These are phyloP conservation scores for Phalanger gymnotis DNA, from an alignment of 2,797 vertebrate species.

Conservation along the genomic window DNA sequence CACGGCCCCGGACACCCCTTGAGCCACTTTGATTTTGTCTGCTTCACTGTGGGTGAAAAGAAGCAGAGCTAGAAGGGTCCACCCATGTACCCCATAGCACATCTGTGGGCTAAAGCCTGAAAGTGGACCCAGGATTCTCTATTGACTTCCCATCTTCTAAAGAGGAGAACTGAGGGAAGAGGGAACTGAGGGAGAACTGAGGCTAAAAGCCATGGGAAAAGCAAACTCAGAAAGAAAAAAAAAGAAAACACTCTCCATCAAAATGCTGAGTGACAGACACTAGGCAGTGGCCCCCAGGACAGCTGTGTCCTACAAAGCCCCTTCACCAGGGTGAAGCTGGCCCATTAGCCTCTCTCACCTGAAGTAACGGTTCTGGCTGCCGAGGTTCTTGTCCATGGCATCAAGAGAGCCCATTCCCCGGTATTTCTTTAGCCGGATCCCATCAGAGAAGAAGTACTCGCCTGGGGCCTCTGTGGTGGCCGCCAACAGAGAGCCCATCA, in stretches of 20 bases:
- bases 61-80: conserved; percentile 1
- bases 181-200: too few species aligned
- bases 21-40: conserved; percentile 98
- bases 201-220: neutral
- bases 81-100: neutral
- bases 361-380: conserved; percentile 98
- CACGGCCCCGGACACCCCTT: conserved; percentile 97
- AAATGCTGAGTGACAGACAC: neutral
- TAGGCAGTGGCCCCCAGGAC: neutral
- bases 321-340: neutral
- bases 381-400: conserved; percentile 98
- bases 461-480: conserved; percentile 97
- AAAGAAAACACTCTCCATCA: neutral
- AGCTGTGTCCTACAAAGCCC: neutral
- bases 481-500: conserved; percentile 99
- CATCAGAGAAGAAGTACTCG: conserved; percentile 98
- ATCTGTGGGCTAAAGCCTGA: neutral
- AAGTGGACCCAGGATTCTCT: neutral
- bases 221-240: neutral
- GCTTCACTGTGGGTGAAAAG: conserved; percentile 88
- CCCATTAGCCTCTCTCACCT: conserved; percentile 86
- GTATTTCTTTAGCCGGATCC: conserved; percentile 98
- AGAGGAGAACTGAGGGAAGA: neutral
- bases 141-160: neutral
- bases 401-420: conserved; percentile 98